Evolutionary conservation across 2,888 invertebrate species (phyloP).

Genomic region (Tridacna crocea): DNA sequence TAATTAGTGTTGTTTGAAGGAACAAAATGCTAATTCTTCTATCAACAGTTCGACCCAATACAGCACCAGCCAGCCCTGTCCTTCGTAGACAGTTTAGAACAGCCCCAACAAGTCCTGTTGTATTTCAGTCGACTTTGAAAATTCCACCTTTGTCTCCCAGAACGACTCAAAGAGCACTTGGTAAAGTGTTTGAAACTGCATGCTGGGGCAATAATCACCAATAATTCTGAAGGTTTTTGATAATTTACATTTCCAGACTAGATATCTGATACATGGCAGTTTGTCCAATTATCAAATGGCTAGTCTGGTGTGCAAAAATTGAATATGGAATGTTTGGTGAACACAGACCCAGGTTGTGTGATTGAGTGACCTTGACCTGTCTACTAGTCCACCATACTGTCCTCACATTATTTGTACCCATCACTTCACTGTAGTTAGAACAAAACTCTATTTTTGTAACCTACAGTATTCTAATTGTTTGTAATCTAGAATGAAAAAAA

Average conservation of each 20-base stretch:
- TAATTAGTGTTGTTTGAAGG: background rate
- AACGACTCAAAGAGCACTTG: slow-evolving; percentile 61
- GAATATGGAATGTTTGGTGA: too few relatives aligned
- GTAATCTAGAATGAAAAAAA: too few relatives aligned
- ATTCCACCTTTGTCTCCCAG: slow-evolving; percentile 69
- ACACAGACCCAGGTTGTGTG: background rate
- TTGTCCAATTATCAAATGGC: too few relatives aligned
- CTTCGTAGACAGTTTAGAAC: slow-evolving; percentile 59
- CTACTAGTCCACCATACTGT: background rate
- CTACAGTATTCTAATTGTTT: too few relatives aligned
- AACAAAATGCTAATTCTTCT: slow-evolving; percentile 24
- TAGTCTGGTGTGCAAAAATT: too few relatives aligned
- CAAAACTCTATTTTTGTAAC: too few relatives aligned
- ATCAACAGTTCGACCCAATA: slow-evolving; percentile 49
- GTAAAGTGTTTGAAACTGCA: slow-evolving; percentile 52
- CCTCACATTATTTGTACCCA: background rate
- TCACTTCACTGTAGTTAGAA: background rate
- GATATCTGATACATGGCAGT: too few relatives aligned
- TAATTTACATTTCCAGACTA: too few relatives aligned
- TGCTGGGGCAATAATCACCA: background rate
- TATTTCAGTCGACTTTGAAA: slow-evolving; percentile 68
- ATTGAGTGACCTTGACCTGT: slow-evolving; percentile 2
- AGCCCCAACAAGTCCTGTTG: slow-evolving; percentile 68
- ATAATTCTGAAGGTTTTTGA: background rate
- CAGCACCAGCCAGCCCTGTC: slow-evolving; percentile 63